Conservation (phyloP, 1,140 invertebrate species). For the Theocolax elegans region DNA sequence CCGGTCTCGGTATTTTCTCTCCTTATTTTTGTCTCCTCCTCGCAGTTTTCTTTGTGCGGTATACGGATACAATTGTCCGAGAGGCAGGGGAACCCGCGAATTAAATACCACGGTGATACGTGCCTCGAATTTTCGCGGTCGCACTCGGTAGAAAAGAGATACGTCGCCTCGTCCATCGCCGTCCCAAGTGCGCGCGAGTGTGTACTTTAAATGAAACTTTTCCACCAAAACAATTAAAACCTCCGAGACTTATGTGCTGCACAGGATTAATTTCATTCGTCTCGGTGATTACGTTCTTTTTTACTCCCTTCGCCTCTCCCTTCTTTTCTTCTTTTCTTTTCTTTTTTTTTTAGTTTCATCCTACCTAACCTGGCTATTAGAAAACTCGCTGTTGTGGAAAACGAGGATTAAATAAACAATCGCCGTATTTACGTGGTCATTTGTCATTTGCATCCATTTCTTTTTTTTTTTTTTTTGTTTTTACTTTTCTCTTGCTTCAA, state of each 20-base stretch:
- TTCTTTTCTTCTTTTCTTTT: too few relatives aligned
- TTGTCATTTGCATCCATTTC: too few relatives aligned
- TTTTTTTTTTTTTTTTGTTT: too few relatives aligned
- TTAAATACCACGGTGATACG: slow-evolving; percentile 27
- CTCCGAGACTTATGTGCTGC: slow-evolving; percentile 6
- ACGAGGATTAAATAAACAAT: too few relatives aligned
- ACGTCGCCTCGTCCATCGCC: slow-evolving; percentile 3
- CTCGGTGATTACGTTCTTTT: background rate
- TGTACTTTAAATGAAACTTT: slow-evolving; percentile 21
- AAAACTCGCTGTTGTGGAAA: too few relatives aligned
- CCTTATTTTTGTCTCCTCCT: background rate
- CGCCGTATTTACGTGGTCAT: too few relatives aligned
- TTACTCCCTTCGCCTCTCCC: too few relatives aligned
- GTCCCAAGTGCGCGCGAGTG: background rate
- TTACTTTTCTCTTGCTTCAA: too few relatives aligned
- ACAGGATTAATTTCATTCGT: slow-evolving; percentile 11
- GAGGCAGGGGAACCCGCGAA: slow-evolving; percentile 24
- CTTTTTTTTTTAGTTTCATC: too few relatives aligned
- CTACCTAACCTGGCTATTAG: too few relatives aligned
- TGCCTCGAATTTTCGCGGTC: slow-evolving; percentile 19
- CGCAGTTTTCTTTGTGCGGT: background rate
- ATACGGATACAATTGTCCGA: slow-evolving; percentile 14
- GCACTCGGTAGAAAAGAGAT: slow-evolving; percentile 10
- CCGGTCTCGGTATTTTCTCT: too few relatives aligned
- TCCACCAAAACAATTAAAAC: slow-evolving; percentile 6